Conservation (phyloP, 53 echinoderm and acorn worm genomes). For the Paelopatides confundens region DNA sequence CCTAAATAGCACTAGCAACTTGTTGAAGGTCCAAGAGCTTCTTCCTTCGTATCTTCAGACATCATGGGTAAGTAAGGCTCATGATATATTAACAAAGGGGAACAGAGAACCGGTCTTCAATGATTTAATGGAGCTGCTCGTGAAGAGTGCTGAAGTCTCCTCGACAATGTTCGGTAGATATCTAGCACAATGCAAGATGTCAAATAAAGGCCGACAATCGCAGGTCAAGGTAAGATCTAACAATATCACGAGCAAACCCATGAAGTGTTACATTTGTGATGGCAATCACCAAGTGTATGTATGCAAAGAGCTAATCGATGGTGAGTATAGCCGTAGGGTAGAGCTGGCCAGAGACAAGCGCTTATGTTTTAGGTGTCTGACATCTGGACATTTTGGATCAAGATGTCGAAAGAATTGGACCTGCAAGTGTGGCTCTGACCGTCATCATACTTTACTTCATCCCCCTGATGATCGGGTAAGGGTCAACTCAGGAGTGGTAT, state of each 20-base stretch:
- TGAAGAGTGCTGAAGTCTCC: constrained; percentile 46
- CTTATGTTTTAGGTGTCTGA: constrained; percentile 63
- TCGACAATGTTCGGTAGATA: constrained; percentile 62
- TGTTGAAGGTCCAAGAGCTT: constrained; percentile 52
- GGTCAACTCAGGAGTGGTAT: constrained; percentile 52
- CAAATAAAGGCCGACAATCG: not conserved
- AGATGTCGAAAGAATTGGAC: constrained; percentile 52
- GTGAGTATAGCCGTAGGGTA: constrained; percentile 44
- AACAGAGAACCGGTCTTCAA: constrained; percentile 50
- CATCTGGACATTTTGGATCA: constrained; percentile 47
- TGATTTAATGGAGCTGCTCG: constrained; percentile 42
- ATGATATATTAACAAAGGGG: constrained; percentile 41
- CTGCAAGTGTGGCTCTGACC: constrained; percentile 53
- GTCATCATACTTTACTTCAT: constrained; percentile 54
- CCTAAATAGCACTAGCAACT: constrained; percentile 41
- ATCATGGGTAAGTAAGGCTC: constrained; percentile 58
- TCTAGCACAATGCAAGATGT: constrained; percentile 36
- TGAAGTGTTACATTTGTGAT: constrained; percentile 53
- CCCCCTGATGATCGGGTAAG: constrained; percentile 43
- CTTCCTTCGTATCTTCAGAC: constrained; percentile 48
- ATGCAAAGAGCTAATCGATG: constrained; percentile 45
- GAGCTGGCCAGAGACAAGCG: constrained; percentile 42
- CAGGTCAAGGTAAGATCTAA: constrained; percentile 50
- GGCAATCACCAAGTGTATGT: constrained; percentile 46
- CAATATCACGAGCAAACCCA: constrained; percentile 46